A percentile compares a stretch with the other conserved stretches of the same genome.
phyloP scores from a whole-genome alignment of 2,888 invertebrate genomes.

The Pammene aurita region DNA sequence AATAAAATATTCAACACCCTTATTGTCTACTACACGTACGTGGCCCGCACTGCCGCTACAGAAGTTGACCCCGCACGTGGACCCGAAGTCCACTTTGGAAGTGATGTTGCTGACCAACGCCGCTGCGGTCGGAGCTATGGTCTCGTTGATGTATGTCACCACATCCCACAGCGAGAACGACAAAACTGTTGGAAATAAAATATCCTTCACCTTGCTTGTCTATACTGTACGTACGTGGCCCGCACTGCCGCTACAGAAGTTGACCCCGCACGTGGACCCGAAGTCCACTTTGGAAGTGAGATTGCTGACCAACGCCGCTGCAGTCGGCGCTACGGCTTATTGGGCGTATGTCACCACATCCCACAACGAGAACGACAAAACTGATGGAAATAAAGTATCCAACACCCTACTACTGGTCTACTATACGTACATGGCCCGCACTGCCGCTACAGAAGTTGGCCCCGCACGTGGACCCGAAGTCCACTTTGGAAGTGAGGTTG shows the following conservation, averaged over 20 bases:
- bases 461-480: conserved; percentile 86
- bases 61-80: conserved; percentile 89
- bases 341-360: too few relatives aligned
- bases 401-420: conserved; percentile 43
- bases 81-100: conserved; percentile 73
- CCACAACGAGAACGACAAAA: too few relatives aligned
- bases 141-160: conserved; percentile 52
- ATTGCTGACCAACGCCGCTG: conserved; percentile 45
- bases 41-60: conserved; percentile 83
- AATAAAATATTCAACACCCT: too few relatives aligned
- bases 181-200: conserved; percentile 58
- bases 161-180: conserved; percentile 70
- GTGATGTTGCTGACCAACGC: conserved; percentile 55
- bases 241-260: conserved; percentile 86
- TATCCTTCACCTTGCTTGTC: too few relatives aligned
- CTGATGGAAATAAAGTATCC: too few relatives aligned
- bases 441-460: conserved; percentile 88
- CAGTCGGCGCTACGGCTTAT: not conserved
- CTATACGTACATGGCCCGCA: conserved; percentile 71
- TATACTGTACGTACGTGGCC: too few relatives aligned
- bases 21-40: conserved; percentile 60
- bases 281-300: conserved; percentile 50
- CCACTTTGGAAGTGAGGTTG: conserved; percentile 60
- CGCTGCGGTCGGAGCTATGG: conserved; percentile 49
- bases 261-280: conserved; percentile 87